Evolutionary conservation across 92 coral and sea anemone genomes (phyloP), one percentile per base, ranked within the genome.

Genomic region (Palythoa grandiflora): DNA sequence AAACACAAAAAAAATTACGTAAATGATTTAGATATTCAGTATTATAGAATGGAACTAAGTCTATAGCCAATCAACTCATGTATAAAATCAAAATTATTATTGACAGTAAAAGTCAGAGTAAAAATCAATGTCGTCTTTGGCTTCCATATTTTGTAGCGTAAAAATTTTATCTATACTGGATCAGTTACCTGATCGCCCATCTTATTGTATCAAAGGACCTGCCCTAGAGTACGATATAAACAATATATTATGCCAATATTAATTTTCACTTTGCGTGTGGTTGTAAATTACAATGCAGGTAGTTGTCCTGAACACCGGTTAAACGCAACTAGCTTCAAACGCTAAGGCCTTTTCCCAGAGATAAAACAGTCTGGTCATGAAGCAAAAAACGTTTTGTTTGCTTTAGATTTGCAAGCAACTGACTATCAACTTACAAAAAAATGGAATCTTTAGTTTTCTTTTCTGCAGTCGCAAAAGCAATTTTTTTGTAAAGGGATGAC

Each of bases 301-400:
- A 73, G 2, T 15, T 68, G 73, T 68, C 19, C 6, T 68, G 38
- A 68, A 21, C 73, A 68, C 73, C 73, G 11, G 36, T 12, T 1
- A 68, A 68, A 9, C 11, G 73, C 73, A 17, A 73, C 13, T 44
- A 14, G 35, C 38, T 3, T 73, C 52, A 73, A 39, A 16, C 16
- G 13, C 78, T 73, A 36, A 39, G 51, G 48, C 78, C 19, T 73
- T 16, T 44, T 73, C 54, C 39, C 78, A 73, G 6, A 73, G 54
- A 50, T 73, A 21, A 39, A 20, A 73, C 55, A 20, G 54, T 38
- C 16, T 50, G 3, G 55, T 44, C 50, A 16, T 73, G 55, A 16
- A 8, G 53, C 65, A 14, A 59, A 44, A 44, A 44, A 2, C 7
- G 50, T 44, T 35, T 71, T 35, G 47, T 71, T 71, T 7, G 21